Conservation (phyloP, 1,140 invertebrate species). For the Philopotamus ludificatus region DNA sequence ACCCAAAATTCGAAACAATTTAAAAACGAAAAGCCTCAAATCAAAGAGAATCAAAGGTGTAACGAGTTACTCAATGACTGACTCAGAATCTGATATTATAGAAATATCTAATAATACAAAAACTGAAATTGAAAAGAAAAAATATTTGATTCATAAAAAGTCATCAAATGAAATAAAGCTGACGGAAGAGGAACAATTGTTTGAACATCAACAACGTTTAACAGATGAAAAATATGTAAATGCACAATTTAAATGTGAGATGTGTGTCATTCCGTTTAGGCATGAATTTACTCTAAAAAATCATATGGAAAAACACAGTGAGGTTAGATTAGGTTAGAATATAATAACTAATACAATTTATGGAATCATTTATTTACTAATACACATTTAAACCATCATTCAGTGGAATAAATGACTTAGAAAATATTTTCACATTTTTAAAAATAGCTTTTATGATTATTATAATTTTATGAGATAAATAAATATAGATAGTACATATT, state of each 20-base stretch:
- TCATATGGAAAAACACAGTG: slow-evolving; percentile 48
- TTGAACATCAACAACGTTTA: slow-evolving; percentile 43
- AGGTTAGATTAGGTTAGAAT: slow-evolving; percentile 44
- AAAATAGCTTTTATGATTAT: not conserved
- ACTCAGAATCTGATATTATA: not conserved
- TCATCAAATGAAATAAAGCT: slow-evolving; percentile 33
- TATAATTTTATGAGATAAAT: not conserved
- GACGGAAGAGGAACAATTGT: slow-evolving; percentile 44
- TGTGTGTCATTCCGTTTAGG: slow-evolving; percentile 48
- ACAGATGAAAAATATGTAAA: slow-evolving; percentile 43
- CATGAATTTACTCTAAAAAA: slow-evolving; percentile 46
- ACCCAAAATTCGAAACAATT: not conserved
- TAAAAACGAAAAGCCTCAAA: not conserved
- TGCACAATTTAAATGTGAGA: slow-evolving; percentile 45
- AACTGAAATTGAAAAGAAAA: not conserved
- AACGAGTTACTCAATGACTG: too few relatives aligned
- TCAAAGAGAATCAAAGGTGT: not conserved
- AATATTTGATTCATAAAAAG: slow-evolving; percentile 7
- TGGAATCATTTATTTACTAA: not conserved
- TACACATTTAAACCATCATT: not conserved
- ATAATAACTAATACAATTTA: not conserved
- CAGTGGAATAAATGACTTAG: not conserved
- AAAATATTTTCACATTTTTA: not conserved
- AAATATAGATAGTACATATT: not conserved
- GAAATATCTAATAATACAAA: not conserved